Base-by-base conservation (phyloP, 2,888 invertebrate genomes). In the Dugesia japonica region DNA sequence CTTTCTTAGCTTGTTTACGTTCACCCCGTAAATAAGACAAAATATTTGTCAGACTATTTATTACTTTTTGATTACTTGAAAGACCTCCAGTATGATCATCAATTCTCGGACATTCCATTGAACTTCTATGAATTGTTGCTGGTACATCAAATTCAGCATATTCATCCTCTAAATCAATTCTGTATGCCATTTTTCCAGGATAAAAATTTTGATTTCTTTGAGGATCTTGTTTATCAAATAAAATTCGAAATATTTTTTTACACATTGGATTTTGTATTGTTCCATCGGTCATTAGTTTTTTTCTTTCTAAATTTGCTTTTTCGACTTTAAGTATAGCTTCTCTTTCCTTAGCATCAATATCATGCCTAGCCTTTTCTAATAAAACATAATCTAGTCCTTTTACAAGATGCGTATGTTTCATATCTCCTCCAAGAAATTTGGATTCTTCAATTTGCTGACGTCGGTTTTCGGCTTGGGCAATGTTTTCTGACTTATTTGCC, bases 361-460 rank as follows among this genome's bases (percentile, higher is more conserved):
- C 97, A 79, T 93, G 93, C 72, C 94, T 89, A 0, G 87, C 92
- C 87, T 97, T 92, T 82, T 93, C 92, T 77, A 94, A 85, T 74
- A 94, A 85, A 0, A 93, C 92, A 84, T 92, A 94, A 87, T 94
- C 94, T 83, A 91, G 85, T 81, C 93, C 98, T 86, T 98, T 99
- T 81, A 99, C 98, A 88, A 99, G 93, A 86, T 99, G 98, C 83
- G 98, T 99, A 82, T 99, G 98, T 82, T 98, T 95, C 92, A 98
- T 95, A 85, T 98, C 98, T 88, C 98, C 98, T 84, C 98, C 98
- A 87, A 99, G 92, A 86, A 94, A 99, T 86, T 99, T 99, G 0
- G 98, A 98, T 86, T 98, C 97, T 87, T 91, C 87, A 83, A 98
- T 98, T 87, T 94, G 89, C 82, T 95, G 92, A 74, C 94, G 88